Base-by-base conservation (phyloP, 2,797 vertebrate genomes). In the Muscicapa comitata region DNA sequence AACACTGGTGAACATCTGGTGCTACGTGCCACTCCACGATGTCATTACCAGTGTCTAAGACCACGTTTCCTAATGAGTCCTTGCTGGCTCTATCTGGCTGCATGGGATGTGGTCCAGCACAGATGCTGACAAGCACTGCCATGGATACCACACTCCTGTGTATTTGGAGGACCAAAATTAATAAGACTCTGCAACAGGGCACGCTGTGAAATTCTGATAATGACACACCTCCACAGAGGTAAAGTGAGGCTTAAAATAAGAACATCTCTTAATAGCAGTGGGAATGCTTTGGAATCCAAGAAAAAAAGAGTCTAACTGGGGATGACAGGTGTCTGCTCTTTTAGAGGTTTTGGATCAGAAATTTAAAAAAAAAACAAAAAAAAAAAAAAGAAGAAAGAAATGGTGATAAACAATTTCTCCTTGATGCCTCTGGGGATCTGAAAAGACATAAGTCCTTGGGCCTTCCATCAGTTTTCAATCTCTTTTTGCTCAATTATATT, bases 401-500 rank as follows among this genome's bases (percentile, higher is more conserved):
- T 62, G 50, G 63, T 1, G 0, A 88, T 88, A 92, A 95, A 95
- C 71, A 93, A 78, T 90, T 94, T 89, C 68, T 90, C 59, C 83
- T 77, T 86, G 82, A 97, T 94, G 94, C 62, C 76, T 93, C 80
- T 16, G 24, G 48, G 80, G 73, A 86, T 58, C 38, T 62, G 31
- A 87, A 72, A 82, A 90, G 29, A 74, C 68, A 51, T 19, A n/a
- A 90, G 79, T 62, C 86, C 48, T 87, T 67, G 53, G 55, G 84
- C 62, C 48, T 87, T 37, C 71, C 74, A 53, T 53, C 71, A 76
- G 45, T 88, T 95, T 91, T 83, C 81, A 83, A 80, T 72, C 67
- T 89, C 58, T 31, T 92, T 87, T 61, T 88, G 28, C 17, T 92
- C 75, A 94, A 74, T 95, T 93, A 92, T 81, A 78, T 25, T 87